Conservation (phyloP, 2,797 vertebrate genomes). For the Cossypha caffra region DNA sequence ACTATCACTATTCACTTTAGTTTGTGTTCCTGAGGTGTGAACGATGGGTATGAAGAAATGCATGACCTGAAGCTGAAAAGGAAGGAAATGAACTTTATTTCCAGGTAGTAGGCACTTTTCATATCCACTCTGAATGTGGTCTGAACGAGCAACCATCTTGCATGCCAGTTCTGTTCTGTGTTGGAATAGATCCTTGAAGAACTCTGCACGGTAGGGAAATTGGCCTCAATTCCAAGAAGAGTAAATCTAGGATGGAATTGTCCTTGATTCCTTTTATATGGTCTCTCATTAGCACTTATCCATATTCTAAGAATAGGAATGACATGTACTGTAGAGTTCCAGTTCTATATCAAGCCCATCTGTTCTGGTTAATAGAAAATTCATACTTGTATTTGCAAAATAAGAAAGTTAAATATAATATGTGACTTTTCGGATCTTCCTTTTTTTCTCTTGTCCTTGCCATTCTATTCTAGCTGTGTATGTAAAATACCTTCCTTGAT, state of each 20-base stretch:
- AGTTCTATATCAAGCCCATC: not conserved
- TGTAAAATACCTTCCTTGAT: not conserved
- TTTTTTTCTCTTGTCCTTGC: not conserved
- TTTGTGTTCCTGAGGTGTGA: not conserved
- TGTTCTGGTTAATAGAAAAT: not conserved
- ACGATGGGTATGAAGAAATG: not conserved
- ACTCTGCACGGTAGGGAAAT: not conserved
- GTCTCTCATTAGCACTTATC: not conserved
- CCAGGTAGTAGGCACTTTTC: not conserved
- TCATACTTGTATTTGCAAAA: not conserved
- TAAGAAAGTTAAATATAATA: not conserved
- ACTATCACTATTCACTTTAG: not conserved
- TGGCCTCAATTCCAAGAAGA: not conserved
- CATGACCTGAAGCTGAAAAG: not conserved
- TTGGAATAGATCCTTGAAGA: not conserved
- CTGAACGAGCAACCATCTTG: not conserved
- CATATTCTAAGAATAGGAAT: not conserved
- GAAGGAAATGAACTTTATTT: not conserved
- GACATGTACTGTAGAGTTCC: not conserved
- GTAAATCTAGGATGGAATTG: not conserved
- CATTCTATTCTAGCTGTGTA: not conserved
- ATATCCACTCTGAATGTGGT: not conserved
- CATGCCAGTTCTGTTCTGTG: not conserved
- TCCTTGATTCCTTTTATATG: not conserved
- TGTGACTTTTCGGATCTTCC: not conserved